A percentile compares a stretch with the other conserved stretches of the same genome.
These are phyloP conservation scores for Brachionus koreanus DNA, from an alignment of 1,140 invertebrate genomes.

Conservation along the genomic window DNA sequence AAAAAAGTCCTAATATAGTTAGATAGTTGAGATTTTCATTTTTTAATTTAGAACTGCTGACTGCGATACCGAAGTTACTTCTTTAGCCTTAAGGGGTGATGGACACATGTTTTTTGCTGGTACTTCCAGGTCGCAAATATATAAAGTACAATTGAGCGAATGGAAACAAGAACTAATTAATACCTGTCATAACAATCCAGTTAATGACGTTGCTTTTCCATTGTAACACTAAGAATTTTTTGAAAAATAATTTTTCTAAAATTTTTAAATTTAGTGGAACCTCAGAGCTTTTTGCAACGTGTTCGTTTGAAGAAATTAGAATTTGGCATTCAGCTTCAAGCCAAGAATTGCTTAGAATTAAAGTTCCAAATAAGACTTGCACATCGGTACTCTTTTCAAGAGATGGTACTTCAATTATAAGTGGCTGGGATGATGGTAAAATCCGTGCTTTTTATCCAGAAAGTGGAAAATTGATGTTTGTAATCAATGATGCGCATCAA, in stretches of 20 bases:
- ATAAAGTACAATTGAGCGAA: conserved; percentile 68
- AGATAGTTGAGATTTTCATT: neutral
- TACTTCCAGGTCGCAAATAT: conserved; percentile 75
- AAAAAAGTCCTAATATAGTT: neutral
- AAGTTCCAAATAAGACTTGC: conserved; percentile 78
- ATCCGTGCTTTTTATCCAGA: conserved; percentile 74
- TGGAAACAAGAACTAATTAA: conserved; percentile 68
- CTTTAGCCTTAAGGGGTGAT: conserved; percentile 56
- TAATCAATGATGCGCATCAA: conserved; percentile 77
- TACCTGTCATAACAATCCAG: conserved; percentile 73
- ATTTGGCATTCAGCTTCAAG: conserved; percentile 73
- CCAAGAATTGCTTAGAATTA: conserved; percentile 75
- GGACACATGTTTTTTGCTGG: conserved; percentile 65
- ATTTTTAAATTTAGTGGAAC: conserved; percentile 50
- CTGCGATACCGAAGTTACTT: conserved; percentile 59
- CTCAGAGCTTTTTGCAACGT: conserved; percentile 75
- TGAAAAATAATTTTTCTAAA: conserved; percentile 3
- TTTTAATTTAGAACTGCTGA: conserved; percentile 63
- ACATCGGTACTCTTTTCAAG: conserved; percentile 70
- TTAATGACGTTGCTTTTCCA: conserved; percentile 79
- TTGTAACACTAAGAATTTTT: conserved; percentile 62
- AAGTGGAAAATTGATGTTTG: conserved; percentile 72
- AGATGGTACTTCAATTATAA: conserved; percentile 73
- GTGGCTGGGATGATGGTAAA: conserved; percentile 72
- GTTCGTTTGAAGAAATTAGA: conserved; percentile 74